These are phyloP conservation scores for Chrysodeixis includens DNA, from an alignment of 2,888 invertebrate species.

Conservation along the genomic window DNA sequence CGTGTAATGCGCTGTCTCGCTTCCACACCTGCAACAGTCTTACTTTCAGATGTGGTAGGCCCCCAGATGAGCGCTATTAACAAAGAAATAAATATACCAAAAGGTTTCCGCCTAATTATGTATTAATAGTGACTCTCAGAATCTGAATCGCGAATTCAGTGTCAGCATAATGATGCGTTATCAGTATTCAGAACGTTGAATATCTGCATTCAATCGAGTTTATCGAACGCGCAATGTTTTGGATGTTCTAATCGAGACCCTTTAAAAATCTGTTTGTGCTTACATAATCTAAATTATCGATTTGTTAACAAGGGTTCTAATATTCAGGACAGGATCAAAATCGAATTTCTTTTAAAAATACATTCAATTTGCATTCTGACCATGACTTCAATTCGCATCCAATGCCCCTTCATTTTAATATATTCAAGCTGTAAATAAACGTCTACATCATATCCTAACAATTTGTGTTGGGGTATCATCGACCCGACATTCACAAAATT, in stretches of 20 bases:
- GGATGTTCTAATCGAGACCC: conserved; percentile 21
- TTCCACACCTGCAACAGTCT: no score
- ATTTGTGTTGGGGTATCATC: conserved; percentile 21
- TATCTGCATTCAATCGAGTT: conserved; percentile 42
- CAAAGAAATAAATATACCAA: conserved; percentile 6
- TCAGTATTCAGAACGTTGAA: conserved; percentile 49
- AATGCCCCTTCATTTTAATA: conserved; percentile 5
- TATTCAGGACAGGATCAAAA: conserved; percentile 18
- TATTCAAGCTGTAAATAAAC: background rate
- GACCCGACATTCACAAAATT: conserved; percentile 11
- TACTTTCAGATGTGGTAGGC: no score
- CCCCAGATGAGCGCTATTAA: background rate
- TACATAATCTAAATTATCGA: conserved; percentile 25
- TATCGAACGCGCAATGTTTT: conserved; percentile 41
- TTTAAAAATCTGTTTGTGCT: background rate
- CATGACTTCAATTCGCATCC: background rate
- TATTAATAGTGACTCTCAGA: conserved; percentile 35
- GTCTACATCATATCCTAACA: conserved; percentile 1
- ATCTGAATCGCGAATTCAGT: conserved; percentile 26
- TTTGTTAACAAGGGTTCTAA: conserved; percentile 27
- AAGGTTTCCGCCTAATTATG: conserved; percentile 29
- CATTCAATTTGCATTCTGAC: background rate
- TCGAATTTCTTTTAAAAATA: conserved; percentile 2
- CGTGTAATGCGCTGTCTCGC: no score
- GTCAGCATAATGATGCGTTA: conserved; percentile 37